phyloP scores from a whole-genome alignment of 2,888 invertebrate species.

The Idaea dimidiata region DNA sequence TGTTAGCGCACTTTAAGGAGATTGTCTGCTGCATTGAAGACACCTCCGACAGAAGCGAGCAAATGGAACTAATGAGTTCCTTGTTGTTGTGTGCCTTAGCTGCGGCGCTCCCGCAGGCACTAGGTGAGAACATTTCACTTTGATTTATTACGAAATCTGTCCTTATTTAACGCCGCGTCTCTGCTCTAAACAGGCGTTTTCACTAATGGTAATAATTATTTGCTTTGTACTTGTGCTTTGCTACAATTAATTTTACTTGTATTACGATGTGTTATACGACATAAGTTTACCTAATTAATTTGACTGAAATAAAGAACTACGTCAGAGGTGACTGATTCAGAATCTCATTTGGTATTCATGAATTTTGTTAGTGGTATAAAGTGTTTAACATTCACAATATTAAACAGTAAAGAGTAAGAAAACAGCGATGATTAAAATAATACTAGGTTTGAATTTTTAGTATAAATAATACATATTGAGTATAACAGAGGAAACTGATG shows the following conservation, averaged over 20 bases:
- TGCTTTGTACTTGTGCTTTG: conserved; percentile 9
- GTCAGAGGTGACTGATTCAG: not conserved
- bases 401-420: not conserved
- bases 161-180: conserved; percentile 4
- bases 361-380: not conserved
- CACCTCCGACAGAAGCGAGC: conserved; percentile 52
- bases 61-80: conserved; percentile 75
- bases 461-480: no score
- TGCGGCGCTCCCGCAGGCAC: conserved; percentile 47
- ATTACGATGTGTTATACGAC: not conserved
- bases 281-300: not conserved
- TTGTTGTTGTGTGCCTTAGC: conserved; percentile 62
- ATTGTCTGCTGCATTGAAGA: conserved; percentile 61
- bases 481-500: no score
- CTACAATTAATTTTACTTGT: not conserved
- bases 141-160: conserved; percentile 21
- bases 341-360: not conserved
- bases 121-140: conserved; percentile 49
- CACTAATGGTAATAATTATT: conserved; percentile 26
- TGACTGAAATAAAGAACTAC: not conserved
- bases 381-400: not conserved
- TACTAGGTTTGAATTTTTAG: no score
- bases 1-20: conserved; percentile 71
- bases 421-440: not conserved
- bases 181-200: conserved; percentile 5